A percentile compares a stretch with the other conserved stretches of the same genome.
phyloP scores from a whole-genome alignment of 1,140 invertebrate genomes.

The Vollenhovia emeryi region DNA sequence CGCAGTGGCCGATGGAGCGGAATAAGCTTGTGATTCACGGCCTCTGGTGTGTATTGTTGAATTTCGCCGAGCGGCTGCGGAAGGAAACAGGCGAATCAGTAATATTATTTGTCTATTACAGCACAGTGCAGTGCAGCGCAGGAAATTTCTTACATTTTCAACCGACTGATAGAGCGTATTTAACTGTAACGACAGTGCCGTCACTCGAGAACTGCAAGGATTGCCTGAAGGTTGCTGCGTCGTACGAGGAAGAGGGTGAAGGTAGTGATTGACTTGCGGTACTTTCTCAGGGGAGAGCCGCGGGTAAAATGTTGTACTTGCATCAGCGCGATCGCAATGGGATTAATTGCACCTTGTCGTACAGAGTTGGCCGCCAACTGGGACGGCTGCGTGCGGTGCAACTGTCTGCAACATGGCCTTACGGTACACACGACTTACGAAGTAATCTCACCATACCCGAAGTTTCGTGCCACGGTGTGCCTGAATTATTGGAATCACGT shows the following conservation, averaged over 20 bases:
- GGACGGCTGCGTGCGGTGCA: conserved; percentile 86
- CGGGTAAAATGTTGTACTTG: too few species aligned
- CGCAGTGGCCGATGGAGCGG: conserved; percentile 90
- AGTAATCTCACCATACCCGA: conserved; percentile 89
- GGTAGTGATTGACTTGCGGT: conserved; percentile 61
- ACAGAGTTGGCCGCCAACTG: conserved; percentile 87
- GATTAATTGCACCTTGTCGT: conserved; percentile 49
- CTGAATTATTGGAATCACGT: conserved; percentile 88
- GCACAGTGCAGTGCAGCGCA: too few species aligned
- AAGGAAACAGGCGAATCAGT: conserved; percentile 1
- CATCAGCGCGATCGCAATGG: neutral
- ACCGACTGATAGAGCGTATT: conserved; percentile 85
- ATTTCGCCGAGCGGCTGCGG: neutral
- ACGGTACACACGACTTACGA: conserved; percentile 90
- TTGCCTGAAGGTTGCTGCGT: conserved; percentile 86
- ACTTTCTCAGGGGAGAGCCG: neutral
- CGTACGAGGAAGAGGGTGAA: conserved; percentile 87
- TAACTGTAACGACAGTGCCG: conserved; percentile 87
- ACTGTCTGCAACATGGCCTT: conserved; percentile 89
- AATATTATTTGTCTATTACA: conserved; percentile 53
- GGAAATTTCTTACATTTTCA: conserved; percentile 80
- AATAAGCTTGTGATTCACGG: conserved; percentile 89
- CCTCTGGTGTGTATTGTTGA: conserved; percentile 85
- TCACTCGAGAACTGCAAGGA: conserved; percentile 88
- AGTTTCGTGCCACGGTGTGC: conserved; percentile 87